Percentiles rank a stretch among this genome's conserved stretches.
These are phyloP conservation scores for Cynoglossus semilaevis DNA, from an alignment of 2,113 vertebrate genomes.

Conservation along the genomic window DNA sequence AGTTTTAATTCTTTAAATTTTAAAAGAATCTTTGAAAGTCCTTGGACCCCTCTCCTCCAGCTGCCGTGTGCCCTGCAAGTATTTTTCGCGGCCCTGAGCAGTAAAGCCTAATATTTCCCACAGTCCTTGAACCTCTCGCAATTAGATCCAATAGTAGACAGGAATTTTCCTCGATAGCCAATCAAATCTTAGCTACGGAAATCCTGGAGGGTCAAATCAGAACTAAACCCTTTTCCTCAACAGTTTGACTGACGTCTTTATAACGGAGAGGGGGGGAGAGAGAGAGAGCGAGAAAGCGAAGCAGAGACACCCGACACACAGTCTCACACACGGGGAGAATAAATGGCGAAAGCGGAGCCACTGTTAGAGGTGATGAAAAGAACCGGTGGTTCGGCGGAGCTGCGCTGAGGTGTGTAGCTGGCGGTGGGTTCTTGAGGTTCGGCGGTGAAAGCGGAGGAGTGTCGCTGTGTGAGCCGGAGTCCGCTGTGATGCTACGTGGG, in stretches of 20 bases:
- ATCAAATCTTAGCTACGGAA: slow-evolving; percentile 62
- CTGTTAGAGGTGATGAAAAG: slow-evolving; percentile 6
- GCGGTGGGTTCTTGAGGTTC: slow-evolving; percentile 4
- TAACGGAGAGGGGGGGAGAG: slow-evolving; percentile 36
- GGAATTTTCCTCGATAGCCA: slow-evolving; percentile 21
- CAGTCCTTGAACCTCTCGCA: background rate
- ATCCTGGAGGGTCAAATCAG: slow-evolving; percentile 52
- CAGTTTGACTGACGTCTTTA: slow-evolving; percentile 45
- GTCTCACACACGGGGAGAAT: no score
- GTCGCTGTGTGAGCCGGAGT: slow-evolving; percentile 53
- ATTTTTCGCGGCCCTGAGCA: no score
- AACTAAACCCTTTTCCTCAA: slow-evolving; percentile 45
- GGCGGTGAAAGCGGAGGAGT: slow-evolving; percentile 28
- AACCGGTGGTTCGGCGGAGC: background rate
- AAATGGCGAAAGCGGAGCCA: slow-evolving; percentile 48
- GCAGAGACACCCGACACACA: no score
- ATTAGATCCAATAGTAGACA: slow-evolving; percentile 3
- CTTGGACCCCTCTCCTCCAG: no score
- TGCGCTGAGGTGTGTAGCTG: background rate
- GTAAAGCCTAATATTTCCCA: slow-evolving; percentile 1
- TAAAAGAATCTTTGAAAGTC: no score
- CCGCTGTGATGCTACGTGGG: slow-evolving; percentile 73
- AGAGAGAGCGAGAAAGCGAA: no score
- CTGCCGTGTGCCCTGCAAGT: no score
- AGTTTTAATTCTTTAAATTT: no score